A percentile compares a stretch with the other conserved stretches of the same genome.
These are phyloP conservation scores for Taxidea taxus DNA, from an alignment of 2,113 vertebrate species.

Conservation along the genomic window DNA sequence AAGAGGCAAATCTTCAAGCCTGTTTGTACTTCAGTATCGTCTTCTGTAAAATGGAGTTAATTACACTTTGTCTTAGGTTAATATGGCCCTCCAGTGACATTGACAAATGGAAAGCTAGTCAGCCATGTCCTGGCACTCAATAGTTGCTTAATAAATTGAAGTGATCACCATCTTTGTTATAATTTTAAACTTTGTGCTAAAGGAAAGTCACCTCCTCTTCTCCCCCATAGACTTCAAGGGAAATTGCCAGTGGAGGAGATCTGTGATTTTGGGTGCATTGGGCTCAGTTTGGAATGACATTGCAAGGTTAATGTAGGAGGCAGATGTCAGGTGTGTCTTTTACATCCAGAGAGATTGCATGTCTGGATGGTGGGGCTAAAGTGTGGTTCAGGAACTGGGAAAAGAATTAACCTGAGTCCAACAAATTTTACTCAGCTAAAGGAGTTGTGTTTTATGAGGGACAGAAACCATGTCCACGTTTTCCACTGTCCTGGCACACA, in stretches of 20 bases:
- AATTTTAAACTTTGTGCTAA: neutral
- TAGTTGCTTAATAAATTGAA: slow-evolving; percentile 21
- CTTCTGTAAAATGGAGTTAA: neutral
- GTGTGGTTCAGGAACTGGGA: neutral
- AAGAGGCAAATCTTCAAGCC: neutral
- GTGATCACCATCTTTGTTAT: neutral
- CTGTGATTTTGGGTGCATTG: neutral
- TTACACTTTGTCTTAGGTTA: neutral
- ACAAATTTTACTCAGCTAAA: neutral
- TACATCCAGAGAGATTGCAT: neutral
- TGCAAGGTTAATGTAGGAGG: neutral
- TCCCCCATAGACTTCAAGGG: neutral
- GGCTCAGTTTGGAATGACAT: neutral
- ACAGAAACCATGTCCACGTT: neutral
- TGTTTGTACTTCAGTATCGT: neutral
- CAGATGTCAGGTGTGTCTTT: neutral
- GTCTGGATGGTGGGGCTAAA: neutral
- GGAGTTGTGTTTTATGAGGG: neutral
- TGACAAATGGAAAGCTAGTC: neutral
- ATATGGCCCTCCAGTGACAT: neutral
- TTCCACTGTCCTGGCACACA: neutral
- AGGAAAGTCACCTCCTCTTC: neutral
- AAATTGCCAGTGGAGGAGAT: neutral
- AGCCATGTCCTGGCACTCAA: neutral
- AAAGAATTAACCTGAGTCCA: neutral